Evolutionary conservation across 2,113 vertebrate species (phyloP), one percentile per base, ranked within the genome.

Genomic region (Lampris megalopsis): DNA sequence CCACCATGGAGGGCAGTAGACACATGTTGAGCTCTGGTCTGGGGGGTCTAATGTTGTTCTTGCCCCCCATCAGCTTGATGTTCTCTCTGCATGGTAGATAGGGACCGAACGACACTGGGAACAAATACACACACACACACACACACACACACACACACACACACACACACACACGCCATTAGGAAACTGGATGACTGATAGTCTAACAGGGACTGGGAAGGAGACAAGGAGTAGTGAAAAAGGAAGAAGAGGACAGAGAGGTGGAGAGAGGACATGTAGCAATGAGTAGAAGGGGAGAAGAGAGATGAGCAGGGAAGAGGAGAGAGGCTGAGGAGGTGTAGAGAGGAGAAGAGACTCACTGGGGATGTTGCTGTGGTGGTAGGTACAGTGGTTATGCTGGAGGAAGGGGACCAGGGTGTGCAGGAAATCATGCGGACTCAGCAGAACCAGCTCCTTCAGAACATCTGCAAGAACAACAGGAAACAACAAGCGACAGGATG

Each of bases 41-140:
- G 1, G 97, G 98, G 77, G 98, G 98, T 13, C 98, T 95, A 92
- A 99, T 97, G 93, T 98, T 99, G 95, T 97, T 99, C 92, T 99
- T 99, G 61, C 97, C 97, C 87, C 97, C 98, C 96, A 99, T 97
- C 91, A 99, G 95, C 92, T 99, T 99, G 91, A 98, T 96, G 95
- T 99, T 99, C 95, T 99, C 98, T 91, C 97, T 95, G 94, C 98
- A 99, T 83, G 98, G 98, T 91, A 99, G 96, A 95, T 99, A 99
- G 75, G 98, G 98, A 9, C 98, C 98, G 82, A 98, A 96, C 63
- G 98, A 99, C 98, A 99, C 98, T 99, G 94, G 63, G 36, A 49
- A 7, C 10, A 41, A 8, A 42, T 47, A 11, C 11, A 50, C 42
- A 50, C 63, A 66, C 24, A 49, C 35, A 48, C 2, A 38, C 63